Conservation (phyloP, 1,140 invertebrate genomes). For the Caerostris extrusa region DNA sequence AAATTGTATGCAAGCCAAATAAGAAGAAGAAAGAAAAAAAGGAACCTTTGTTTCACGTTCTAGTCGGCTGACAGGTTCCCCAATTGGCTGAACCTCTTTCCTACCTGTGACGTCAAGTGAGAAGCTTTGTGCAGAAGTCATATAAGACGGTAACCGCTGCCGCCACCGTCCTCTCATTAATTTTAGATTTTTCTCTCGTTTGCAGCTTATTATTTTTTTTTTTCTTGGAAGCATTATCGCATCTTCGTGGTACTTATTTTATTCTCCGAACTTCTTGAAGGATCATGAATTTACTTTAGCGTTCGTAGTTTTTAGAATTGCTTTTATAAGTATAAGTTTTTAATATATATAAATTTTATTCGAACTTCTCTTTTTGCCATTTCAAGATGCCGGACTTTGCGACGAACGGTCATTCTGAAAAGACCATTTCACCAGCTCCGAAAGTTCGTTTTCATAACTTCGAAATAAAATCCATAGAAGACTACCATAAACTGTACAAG, state of each 20-base stretch:
- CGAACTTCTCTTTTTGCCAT: neutral
- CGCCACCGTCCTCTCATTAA: neutral
- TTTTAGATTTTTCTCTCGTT: neutral
- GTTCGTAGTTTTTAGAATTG: neutral
- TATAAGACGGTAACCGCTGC: constrained; percentile 15
- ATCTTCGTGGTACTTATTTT: neutral
- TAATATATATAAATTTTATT: neutral
- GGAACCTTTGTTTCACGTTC: neutral
- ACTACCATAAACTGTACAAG: constrained; percentile 92
- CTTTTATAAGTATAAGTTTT: neutral
- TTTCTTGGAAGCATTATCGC: neutral
- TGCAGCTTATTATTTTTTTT: neutral
- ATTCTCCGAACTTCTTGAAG: neutral
- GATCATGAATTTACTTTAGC: neutral
- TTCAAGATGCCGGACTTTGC: constrained; percentile 59
- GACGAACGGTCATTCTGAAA: neutral
- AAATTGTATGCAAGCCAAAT: neutral
- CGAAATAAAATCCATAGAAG: constrained; percentile 83
- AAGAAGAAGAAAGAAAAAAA: neutral
- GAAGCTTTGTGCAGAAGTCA: constrained; percentile 16
- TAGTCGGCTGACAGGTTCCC: constrained; percentile 1
- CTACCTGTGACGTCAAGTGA: constrained; percentile 31
- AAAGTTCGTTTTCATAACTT: constrained; percentile 82
- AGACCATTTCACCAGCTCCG: neutral
- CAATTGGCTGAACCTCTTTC: neutral